Evolutionary conservation across 2,888 invertebrate genomes (phyloP).

Genomic region (Phlogophora meticulosa): DNA sequence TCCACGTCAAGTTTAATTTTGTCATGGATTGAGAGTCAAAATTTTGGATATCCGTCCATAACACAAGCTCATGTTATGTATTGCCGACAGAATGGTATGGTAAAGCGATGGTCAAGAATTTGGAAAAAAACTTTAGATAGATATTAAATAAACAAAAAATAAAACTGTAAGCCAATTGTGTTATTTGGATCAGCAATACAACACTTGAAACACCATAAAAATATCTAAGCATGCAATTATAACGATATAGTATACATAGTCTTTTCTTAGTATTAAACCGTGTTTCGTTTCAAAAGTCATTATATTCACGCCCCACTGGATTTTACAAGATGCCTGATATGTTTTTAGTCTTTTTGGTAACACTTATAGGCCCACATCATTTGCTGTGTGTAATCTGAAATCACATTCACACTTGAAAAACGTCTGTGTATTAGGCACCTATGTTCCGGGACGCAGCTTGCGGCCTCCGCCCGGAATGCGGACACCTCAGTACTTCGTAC

Average conservation of each 20-base stretch:
- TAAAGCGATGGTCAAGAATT: constrained; percentile 80
- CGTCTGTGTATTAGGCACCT: constrained; percentile 56
- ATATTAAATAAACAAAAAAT: constrained; percentile 67
- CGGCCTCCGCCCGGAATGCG: constrained; percentile 24
- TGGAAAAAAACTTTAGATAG: constrained; percentile 70
- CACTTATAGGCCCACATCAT: constrained; percentile 62
- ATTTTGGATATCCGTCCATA: constrained; percentile 62
- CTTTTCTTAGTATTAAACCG: constrained; percentile 57
- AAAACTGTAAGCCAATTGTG: constrained; percentile 81
- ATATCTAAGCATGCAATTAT: constrained; percentile 70
- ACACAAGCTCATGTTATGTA: constrained; percentile 80
- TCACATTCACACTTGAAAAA: constrained; percentile 61
- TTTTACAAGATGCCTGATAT: constrained; percentile 55
- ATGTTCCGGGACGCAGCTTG: constrained; percentile 20
- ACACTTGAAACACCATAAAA: constrained; percentile 65
- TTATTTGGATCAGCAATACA: constrained; percentile 71
- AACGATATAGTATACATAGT: constrained; percentile 60
- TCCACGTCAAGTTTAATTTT: not conserved
- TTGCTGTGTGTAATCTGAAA: constrained; percentile 62
- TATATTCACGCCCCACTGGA: constrained; percentile 55
- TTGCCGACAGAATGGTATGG: constrained; percentile 85
- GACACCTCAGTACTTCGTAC: constrained; percentile 5
- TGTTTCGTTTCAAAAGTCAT: constrained; percentile 64
- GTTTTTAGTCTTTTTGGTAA: constrained; percentile 60
- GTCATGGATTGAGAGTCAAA: not conserved